Evolutionary conservation across 2,113 vertebrate species (phyloP).

Genomic region (Entomyzon cyanotis): DNA sequence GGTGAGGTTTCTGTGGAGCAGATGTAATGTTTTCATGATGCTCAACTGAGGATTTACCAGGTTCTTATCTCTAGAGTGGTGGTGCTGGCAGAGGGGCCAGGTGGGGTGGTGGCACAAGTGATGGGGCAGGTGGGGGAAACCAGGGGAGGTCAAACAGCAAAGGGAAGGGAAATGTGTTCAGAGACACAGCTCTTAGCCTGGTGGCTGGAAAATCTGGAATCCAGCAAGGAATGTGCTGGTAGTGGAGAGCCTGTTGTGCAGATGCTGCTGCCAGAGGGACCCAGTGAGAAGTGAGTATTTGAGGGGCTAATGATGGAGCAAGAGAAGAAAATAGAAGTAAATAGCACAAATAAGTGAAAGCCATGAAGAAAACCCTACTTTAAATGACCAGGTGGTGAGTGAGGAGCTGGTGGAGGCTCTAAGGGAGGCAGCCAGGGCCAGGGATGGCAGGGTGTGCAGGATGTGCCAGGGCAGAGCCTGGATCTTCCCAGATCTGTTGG

Average conservation of each 20-base stretch:
- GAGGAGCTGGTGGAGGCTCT: neutral
- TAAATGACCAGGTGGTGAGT: neutral
- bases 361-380: neutral
- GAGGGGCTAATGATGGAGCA: neutral
- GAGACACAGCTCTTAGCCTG: accelerated
- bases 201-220: neutral
- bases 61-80: neutral
- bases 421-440: neutral
- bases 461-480: neutral
- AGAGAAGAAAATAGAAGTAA: neutral
- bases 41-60: accelerated
- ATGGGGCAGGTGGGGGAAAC: neutral
- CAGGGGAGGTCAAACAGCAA: accelerated
- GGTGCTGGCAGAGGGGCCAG: accelerated
- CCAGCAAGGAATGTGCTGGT: neutral
- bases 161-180: neutral
- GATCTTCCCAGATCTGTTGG: neutral
- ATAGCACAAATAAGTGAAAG: neutral
- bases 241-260: neutral
- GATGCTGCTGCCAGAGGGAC: neutral
- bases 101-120: neutral
- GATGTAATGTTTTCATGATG: accelerated
- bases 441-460: neutral
- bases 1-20: neutral
- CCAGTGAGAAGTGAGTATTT: neutral